These are phyloP conservation scores for Prosapia bicincta DNA, from an alignment of 2,888 invertebrate genomes.

Conservation along the genomic window DNA sequence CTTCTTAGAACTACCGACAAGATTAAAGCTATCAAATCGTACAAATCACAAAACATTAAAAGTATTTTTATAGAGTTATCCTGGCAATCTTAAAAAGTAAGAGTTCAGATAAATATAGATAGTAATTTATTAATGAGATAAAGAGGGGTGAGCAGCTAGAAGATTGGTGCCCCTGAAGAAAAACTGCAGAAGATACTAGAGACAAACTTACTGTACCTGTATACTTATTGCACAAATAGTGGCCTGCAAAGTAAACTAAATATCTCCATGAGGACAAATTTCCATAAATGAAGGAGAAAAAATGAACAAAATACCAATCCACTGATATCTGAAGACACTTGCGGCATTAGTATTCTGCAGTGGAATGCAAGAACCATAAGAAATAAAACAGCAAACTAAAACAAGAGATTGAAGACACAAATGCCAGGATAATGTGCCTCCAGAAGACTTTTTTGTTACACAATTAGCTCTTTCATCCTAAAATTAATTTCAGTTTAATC, in stretches of 20 bases:
- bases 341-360: background rate
- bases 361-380: background rate
- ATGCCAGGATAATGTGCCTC: background rate
- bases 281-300: background rate
- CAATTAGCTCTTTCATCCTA: background rate
- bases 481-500: too few species aligned
- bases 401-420: background rate
- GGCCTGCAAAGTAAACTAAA: background rate
- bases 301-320: background rate
- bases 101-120: background rate
- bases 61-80: background rate
- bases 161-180: background rate
- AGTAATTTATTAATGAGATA: background rate
- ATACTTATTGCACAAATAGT: background rate
- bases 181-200: too few species aligned
- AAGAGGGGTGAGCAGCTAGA: background rate
- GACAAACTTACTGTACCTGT: background rate
- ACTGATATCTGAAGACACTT: background rate
- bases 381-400: background rate
- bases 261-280: background rate
- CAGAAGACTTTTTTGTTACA: background rate
- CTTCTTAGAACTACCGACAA: conserved; percentile 6
- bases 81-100: background rate
- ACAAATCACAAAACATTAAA: background rate
- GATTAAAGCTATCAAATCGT: background rate